A percentile compares a stretch with the other conserved stretches of the same genome.
Evolutionary conservation across 2,888 invertebrate species (phyloP).

Genomic region (Polia nebulosa): DNA sequence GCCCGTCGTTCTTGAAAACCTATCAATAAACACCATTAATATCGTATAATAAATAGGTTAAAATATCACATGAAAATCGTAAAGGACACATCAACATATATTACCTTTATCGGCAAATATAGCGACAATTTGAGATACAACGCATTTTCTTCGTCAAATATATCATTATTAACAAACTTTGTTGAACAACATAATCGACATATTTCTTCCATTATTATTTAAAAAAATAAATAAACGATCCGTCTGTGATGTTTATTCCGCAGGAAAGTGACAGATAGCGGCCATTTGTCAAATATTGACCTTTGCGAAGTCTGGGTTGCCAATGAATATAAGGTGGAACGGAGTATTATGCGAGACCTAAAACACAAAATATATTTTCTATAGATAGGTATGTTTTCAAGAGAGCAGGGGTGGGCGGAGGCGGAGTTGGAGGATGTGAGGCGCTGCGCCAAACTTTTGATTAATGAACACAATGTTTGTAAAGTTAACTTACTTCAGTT

Average conservation of each 20-base stretch:
- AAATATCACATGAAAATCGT: constrained; percentile 59
- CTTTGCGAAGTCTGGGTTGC: constrained; percentile 79
- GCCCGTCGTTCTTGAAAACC: constrained; percentile 92
- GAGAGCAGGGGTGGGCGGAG: constrained; percentile 75
- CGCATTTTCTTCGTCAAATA: constrained; percentile 93
- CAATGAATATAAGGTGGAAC: constrained; percentile 56
- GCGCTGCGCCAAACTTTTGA: constrained; percentile 90
- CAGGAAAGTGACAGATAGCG: constrained; percentile 81
- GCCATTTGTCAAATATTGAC: constrained; percentile 87
- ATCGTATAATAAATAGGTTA: constrained; percentile 64
- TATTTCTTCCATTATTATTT: constrained; percentile 83
- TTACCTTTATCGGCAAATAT: constrained; percentile 94
- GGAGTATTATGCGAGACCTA: constrained; percentile 81
- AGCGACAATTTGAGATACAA: constrained; percentile 93
- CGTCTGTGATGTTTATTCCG: constrained; percentile 77
- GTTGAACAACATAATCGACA: constrained; percentile 87
- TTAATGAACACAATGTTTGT: constrained; percentile 89
- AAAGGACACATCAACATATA: constrained; percentile 38
- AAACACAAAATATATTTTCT: constrained; percentile 59
- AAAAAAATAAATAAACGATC: constrained; percentile 66
- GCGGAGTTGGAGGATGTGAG: constrained; percentile 84
- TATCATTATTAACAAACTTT: constrained; percentile 92
- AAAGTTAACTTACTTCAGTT: constrained; percentile 87
- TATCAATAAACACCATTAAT: constrained; percentile 76
- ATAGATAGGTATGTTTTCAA: constrained; percentile 67